Percentiles rank a stretch among this genome's conserved stretches.
Conservation (phyloP, 2,113 vertebrate genomes). For the Laterallus jamaicensis region DNA sequence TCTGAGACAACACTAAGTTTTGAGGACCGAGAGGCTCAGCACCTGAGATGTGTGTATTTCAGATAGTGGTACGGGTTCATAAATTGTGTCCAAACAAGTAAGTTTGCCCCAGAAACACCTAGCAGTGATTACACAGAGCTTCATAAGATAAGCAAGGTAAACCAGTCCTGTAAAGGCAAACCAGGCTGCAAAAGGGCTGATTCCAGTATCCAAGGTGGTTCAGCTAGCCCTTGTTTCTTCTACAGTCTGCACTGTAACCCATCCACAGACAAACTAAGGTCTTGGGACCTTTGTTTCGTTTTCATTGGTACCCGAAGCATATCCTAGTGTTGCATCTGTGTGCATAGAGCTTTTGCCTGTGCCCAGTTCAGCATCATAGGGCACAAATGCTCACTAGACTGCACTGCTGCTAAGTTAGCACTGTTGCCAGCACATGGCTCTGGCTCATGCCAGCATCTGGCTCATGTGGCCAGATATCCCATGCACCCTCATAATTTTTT, state of each 20-base stretch:
- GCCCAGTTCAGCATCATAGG: not conserved
- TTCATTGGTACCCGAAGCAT: not conserved
- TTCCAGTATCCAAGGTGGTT: not conserved
- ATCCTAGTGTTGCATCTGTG: not conserved
- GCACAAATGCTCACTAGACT: not conserved
- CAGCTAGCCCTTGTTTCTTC: not conserved
- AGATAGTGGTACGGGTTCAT: accelerated
- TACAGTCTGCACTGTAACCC: not conserved
- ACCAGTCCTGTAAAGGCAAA: not conserved
- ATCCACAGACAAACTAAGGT: not conserved
- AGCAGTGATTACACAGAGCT: not conserved
- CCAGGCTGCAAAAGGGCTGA: not conserved
- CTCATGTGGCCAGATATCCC: not conserved
- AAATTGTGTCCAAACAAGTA: not conserved
- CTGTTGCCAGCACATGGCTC: not conserved
- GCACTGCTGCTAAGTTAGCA: not conserved
- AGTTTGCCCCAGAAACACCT: not conserved
- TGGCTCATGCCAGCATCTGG: not conserved
- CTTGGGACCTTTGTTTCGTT: not conserved
- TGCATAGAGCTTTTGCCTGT: not conserved
- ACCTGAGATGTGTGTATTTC: not conserved
- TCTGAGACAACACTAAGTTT: not conserved
- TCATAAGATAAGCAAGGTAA: not conserved
- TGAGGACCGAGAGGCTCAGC: not conserved
- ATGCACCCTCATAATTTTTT: not conserved